phyloP scores from a whole-genome alignment of 2,113 vertebrate species.

The Colius striatus region DNA sequence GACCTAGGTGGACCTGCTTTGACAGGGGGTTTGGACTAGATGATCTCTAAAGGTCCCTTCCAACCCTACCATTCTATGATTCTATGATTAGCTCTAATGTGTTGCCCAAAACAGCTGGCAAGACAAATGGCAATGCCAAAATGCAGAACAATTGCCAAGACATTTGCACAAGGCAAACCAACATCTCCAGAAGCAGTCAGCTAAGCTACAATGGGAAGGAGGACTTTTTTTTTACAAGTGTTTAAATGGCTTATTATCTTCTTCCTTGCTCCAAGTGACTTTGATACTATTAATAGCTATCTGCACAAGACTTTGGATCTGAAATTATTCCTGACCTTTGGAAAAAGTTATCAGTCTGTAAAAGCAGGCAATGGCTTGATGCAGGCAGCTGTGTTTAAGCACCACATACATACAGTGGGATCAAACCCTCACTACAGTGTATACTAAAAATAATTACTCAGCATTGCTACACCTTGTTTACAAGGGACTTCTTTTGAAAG shows the following conservation, averaged over 20 bases:
- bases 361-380: neutral
- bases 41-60: too few species aligned
- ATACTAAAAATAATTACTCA: neutral
- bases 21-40: too few species aligned
- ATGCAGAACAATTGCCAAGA: rapidly evolving
- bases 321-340: neutral
- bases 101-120: neutral
- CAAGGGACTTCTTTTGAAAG: neutral
- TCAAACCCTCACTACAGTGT: neutral
- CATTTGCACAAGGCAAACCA: neutral
- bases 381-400: rapidly evolving
- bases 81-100: neutral
- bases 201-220: neutral
- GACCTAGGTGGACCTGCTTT: too few species aligned
- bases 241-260: neutral
- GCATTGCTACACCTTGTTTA: neutral
- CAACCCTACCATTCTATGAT: neutral
- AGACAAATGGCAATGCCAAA: neutral
- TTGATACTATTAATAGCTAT: neutral
- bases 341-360: neutral
- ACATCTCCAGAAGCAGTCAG: neutral
- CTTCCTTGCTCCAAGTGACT: neutral
- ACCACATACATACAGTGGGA: rapidly evolving
- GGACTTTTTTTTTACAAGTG: neutral
- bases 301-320: rapidly evolving